Conservation (phyloP, 1,140 invertebrate species). For the Drosophila auraria region DNA sequence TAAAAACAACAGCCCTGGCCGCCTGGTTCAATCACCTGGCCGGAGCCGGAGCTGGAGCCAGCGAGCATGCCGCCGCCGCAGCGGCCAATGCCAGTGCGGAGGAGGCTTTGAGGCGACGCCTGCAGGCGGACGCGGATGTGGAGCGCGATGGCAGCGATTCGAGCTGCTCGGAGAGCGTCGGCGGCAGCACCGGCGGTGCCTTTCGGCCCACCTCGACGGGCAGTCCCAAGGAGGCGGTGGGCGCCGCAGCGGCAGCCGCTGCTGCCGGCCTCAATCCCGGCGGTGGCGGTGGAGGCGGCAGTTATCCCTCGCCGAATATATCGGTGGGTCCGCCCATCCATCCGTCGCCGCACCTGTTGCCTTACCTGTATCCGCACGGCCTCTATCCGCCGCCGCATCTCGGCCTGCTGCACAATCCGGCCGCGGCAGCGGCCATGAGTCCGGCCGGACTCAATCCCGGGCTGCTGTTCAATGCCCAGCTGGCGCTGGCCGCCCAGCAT, state of each 20-base stretch:
- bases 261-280: conserved; percentile 85
- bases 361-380: conserved; percentile 95
- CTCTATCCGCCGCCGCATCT: conserved; percentile 92
- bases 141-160: conserved; percentile 88
- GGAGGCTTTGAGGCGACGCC: conserved; percentile 86
- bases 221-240: conserved; percentile 86
- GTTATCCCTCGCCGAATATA: conserved; percentile 93
- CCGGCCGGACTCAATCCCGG: conserved; percentile 89
- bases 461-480: conserved; percentile 92
- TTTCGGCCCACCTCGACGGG: conserved; percentile 87
- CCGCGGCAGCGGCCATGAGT: conserved; percentile 86
- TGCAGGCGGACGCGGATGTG: conserved; percentile 87
- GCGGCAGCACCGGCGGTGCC: conserved; percentile 86
- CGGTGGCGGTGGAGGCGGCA: conserved; percentile 86
- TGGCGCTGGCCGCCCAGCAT: conserved; percentile 93
- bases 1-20: conserved; percentile 73
- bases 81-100: conserved; percentile 83
- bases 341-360: conserved; percentile 92
- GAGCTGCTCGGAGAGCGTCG: conserved; percentile 88
- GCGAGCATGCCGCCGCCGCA: conserved; percentile 85
- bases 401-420: conserved; percentile 86
- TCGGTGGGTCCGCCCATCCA: conserved; percentile 95
- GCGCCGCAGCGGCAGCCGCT: conserved; percentile 86
- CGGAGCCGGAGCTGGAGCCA: conserved; percentile 76
- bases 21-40: conserved; percentile 87